Evolutionary conservation across 1,140 invertebrate genomes (phyloP), one percentile per base, ranked within the genome.

Genomic region (Gonatopus flavifemur): DNA sequence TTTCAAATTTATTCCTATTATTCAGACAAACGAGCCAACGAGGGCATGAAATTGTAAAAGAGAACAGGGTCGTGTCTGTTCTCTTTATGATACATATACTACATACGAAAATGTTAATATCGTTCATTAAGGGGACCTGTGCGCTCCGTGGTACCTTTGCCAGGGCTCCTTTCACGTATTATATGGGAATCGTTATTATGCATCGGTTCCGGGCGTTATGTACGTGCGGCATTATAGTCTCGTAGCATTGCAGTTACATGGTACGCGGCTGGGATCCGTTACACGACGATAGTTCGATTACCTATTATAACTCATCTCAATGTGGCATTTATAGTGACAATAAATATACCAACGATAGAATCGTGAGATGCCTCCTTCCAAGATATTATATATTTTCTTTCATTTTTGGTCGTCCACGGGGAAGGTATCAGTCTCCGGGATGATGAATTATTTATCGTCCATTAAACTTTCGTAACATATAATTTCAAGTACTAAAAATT

Each of bases 281-380:
- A 76, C 42, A 49, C 55, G 62, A 50, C 47, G 55, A 52, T 41
- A 55, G 49, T 55, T 56, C 55, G 55, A 66, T 56, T 53, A 46
- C 61, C 64, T 67, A n/a, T n/a, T n/a, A 63, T 66, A 70, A 69
- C 54, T 61, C 60, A 62, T 62, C 62, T 62, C 59, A 67, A 69
- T 63, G 59, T 54, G 45, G 49, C 55, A 51, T n/a, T n/a, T n/a
- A n/a, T n/a, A 45, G 44, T 57, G 45, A 62, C 59, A 62, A 60
- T 67, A 65, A 67, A 69, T 55, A 49, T 38, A 42, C 36, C 28
- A 39, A 25, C n/a, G n/a, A n/a, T n/a, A n/a, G n/a, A n/a, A n/a
- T n/a, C n/a, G n/a, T n/a, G n/a, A n/a, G n/a, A n/a, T n/a, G n/a
- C n/a, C n/a, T n/a, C n/a, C n/a, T n/a, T n/a, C n/a, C n/a, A n/a